phyloP scores from a whole-genome alignment of 2,888 invertebrate species.

The Rhagonycha fulva region DNA sequence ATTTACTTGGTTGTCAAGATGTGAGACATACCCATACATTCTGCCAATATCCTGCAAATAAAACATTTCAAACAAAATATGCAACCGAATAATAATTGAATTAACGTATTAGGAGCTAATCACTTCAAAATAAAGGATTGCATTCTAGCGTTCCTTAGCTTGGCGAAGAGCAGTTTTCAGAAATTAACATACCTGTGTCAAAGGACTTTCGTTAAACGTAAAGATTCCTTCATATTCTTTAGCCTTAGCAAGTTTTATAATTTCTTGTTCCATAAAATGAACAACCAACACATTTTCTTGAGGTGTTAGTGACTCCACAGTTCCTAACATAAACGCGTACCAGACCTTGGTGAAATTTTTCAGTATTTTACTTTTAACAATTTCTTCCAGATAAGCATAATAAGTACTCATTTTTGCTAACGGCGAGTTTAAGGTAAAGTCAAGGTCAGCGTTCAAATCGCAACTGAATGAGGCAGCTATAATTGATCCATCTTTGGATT shows the following conservation, averaged over 20 bases:
- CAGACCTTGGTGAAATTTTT: slow-evolving; percentile 69
- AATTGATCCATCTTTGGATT: slow-evolving; percentile 56
- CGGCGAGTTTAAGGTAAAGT: slow-evolving; percentile 59
- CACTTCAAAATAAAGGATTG: not conserved
- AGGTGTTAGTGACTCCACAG: slow-evolving; percentile 64
- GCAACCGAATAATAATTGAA: no score
- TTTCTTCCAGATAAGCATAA: slow-evolving; percentile 76
- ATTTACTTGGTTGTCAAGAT: slow-evolving; percentile 81
- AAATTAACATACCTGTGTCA: slow-evolving; percentile 58
- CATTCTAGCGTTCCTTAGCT: no score
- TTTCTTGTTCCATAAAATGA: slow-evolving; percentile 76
- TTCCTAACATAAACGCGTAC: slow-evolving; percentile 89
- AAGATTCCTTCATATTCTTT: slow-evolving; percentile 74
- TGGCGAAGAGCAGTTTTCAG: no score
- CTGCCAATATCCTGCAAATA: slow-evolving; percentile 79
- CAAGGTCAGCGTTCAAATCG: slow-evolving; percentile 66
- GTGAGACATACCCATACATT: slow-evolving; percentile 77
- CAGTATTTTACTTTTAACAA: slow-evolving; percentile 66
- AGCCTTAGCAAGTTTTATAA: slow-evolving; percentile 66
- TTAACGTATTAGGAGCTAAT: not conserved
- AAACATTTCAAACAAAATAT: not conserved
- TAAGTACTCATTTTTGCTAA: slow-evolving; percentile 76
- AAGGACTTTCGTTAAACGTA: slow-evolving; percentile 66
- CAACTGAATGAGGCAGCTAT: slow-evolving; percentile 79
- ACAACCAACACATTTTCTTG: slow-evolving; percentile 81